phyloP scores from a whole-genome alignment of 1,140 invertebrate species.

The Procambarus virginalis region DNA sequence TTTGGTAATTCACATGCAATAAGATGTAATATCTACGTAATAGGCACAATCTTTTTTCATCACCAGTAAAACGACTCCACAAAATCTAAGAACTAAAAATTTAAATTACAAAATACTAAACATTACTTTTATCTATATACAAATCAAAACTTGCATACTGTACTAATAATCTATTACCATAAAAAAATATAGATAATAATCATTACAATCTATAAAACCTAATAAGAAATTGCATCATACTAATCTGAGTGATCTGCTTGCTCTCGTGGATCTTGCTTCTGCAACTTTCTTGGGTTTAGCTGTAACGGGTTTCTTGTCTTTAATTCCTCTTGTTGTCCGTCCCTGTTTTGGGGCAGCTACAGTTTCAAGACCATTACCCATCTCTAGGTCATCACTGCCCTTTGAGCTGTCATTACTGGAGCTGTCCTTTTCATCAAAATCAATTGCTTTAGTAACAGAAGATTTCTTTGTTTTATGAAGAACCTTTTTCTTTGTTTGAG shows the following conservation, averaged over 20 bases:
- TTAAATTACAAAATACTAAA: not conserved
- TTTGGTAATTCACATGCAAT: slow-evolving; percentile 16
- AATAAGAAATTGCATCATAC: not conserved
- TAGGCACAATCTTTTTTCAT: not conserved
- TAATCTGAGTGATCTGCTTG: slow-evolving; percentile 6
- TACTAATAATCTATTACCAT: not conserved
- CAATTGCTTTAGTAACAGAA: not conserved
- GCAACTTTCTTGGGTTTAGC: slow-evolving; percentile 3
- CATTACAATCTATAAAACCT: not conserved
- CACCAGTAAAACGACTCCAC: not conserved
- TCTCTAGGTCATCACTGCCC: slow-evolving; percentile 10
- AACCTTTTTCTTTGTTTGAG: not conserved
- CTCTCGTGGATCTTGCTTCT: slow-evolving; percentile 6
- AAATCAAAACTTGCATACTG: not conserved
- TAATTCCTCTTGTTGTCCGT: not conserved
- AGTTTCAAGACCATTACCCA: not conserved
- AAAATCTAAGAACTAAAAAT: not conserved
- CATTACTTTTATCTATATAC: not conserved
- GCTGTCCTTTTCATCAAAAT: slow-evolving; percentile 11
- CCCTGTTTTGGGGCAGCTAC: not conserved
- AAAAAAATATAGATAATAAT: not conserved
- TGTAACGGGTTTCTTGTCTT: not conserved
- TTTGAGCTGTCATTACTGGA: not conserved
- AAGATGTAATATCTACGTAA: not conserved
- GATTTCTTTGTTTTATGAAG: not conserved